phyloP scores from a whole-genome alignment of 1,140 invertebrate species.

The Venturia canescens region DNA sequence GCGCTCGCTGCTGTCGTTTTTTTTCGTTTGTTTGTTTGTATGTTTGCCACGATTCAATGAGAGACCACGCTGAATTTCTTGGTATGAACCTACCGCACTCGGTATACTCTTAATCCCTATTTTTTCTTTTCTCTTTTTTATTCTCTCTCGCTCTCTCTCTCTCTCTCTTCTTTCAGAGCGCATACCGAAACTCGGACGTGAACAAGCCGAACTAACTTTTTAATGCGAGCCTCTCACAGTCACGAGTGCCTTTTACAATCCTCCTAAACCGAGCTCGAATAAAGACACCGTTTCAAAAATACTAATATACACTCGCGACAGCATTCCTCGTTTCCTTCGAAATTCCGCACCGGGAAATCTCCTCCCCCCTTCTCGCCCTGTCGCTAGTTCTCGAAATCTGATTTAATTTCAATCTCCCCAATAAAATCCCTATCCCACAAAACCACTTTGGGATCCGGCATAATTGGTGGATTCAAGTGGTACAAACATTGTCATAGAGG shows the following conservation, averaged over 20 bases:
- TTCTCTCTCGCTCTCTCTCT: no score
- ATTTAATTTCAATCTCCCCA: not conserved
- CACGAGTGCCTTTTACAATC: no score
- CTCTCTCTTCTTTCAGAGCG: not conserved
- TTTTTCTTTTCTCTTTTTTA: not conserved
- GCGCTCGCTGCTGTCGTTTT: conserved; percentile 22
- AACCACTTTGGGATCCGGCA: not conserved
- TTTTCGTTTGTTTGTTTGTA: conserved; percentile 37
- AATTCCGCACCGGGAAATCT: no score
- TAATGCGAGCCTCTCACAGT: no score
- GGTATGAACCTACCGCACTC: conserved; percentile 34
- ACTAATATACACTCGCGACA: no score
- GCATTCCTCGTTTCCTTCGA: no score
- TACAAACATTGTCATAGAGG: not conserved
- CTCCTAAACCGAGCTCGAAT: no score
- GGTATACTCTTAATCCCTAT: conserved; percentile 22
- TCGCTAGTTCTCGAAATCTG: not conserved
- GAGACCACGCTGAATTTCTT: conserved; percentile 28
- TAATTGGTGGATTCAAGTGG: not conserved
- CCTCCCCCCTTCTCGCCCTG: no score
- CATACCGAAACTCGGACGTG: not conserved
- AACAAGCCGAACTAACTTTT: no score
- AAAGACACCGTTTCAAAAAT: no score
- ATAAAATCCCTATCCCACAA: not conserved
- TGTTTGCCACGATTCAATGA: conserved; percentile 40